phyloP scores from a whole-genome alignment of 2,888 invertebrate genomes.

The Brachypalpus laphriformis region DNA sequence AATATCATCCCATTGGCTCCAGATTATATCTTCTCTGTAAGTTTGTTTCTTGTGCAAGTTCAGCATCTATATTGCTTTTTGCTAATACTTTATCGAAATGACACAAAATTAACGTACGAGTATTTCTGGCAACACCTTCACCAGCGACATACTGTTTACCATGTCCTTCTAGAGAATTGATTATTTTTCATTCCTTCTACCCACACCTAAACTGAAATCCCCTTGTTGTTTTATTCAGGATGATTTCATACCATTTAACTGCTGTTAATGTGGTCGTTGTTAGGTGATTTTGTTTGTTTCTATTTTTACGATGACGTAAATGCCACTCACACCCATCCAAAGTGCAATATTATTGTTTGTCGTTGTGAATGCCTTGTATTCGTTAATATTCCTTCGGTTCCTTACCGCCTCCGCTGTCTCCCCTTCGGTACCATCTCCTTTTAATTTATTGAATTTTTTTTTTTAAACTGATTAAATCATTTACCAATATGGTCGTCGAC shows the following conservation, averaged over 20 bases:
- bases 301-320: conserved; percentile 67
- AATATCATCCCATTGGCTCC: no score
- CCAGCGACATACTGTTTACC: background rate
- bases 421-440: conserved; percentile 1
- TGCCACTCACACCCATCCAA: conserved; percentile 62
- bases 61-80: no score
- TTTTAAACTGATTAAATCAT: conserved; percentile 67
- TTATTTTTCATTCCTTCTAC: conserved; percentile 23
- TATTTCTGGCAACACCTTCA: conserved; percentile 6
- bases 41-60: no score
- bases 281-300: conserved; percentile 42
- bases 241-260: conserved; percentile 46
- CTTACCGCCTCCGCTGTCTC: background rate
- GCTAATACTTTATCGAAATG: no score
- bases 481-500: conserved; percentile 50
- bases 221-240: conserved; percentile 32
- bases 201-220: background rate
- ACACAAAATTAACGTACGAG: no score
- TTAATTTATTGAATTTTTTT: conserved; percentile 46
- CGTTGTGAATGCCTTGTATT: conserved; percentile 9
- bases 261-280: conserved; percentile 41
- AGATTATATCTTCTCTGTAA: no score
- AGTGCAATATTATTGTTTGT: conserved; percentile 44
- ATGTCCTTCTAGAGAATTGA: conserved; percentile 43
- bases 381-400: background rate